Percentiles rank a stretch among this genome's conserved stretches.
phyloP scores from a whole-genome alignment of 2,113 vertebrate species.

The Tragelaphus strepsiceros region DNA sequence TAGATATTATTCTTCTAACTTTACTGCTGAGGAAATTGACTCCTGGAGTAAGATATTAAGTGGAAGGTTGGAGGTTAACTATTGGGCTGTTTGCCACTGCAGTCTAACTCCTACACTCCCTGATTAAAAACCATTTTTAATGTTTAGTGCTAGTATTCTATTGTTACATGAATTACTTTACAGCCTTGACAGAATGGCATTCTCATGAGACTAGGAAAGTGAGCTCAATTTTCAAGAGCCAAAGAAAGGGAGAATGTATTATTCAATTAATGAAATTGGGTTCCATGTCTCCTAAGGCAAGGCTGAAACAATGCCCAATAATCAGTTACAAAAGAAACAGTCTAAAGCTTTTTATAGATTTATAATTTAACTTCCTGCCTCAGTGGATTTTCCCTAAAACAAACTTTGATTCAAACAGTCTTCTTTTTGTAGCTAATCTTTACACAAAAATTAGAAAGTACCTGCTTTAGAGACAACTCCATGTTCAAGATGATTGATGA shows the following conservation, averaged over 20 bases:
- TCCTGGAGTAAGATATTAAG: neutral
- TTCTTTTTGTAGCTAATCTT: neutral
- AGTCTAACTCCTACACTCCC: neutral
- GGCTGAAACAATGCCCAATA: neutral
- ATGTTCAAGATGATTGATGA: constrained; percentile 88
- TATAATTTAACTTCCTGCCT: neutral
- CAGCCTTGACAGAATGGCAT: neutral
- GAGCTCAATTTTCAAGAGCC: neutral
- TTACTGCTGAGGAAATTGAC: neutral
- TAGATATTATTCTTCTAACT: neutral
- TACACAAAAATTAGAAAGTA: constrained; percentile 70
- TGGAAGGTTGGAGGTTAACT: neutral
- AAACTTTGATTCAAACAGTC: neutral
- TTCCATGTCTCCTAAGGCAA: neutral
- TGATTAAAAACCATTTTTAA: neutral
- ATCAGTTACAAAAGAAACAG: neutral
- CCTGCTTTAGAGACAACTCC: constrained; percentile 96
- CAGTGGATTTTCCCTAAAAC: neutral
- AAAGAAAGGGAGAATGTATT: neutral
- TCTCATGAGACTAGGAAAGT: neutral
- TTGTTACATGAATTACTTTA: neutral
- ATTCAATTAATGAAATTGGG: neutral
- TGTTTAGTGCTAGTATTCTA: neutral
- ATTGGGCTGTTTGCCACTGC: neutral
- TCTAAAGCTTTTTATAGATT: neutral